Conservation (phyloP, 2,113 vertebrate genomes). For the Callocephalon fimbriatum region DNA sequence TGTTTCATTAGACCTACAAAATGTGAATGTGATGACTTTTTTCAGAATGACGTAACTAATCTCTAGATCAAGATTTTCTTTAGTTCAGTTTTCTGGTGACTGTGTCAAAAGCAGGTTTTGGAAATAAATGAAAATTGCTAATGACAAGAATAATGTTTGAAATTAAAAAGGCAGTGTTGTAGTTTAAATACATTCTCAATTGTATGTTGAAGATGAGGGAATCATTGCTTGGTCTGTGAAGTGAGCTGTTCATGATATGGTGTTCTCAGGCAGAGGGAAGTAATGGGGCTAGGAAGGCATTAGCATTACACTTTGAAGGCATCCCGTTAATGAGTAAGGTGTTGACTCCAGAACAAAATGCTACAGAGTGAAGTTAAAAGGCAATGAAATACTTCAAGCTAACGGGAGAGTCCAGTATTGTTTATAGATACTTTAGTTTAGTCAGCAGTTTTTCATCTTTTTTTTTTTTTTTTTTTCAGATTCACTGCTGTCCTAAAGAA, state of each 20-base stretch:
- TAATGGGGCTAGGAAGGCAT: constrained; percentile 22
- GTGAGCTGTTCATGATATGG: constrained; percentile 76
- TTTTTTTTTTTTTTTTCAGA: background rate
- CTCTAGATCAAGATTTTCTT: background rate
- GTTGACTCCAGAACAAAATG: background rate
- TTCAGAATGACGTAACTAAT: background rate
- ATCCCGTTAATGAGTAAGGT: background rate
- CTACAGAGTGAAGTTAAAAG: background rate
- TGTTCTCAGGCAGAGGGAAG: constrained; percentile 77
- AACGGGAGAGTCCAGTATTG: background rate
- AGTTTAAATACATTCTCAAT: background rate
- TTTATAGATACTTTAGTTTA: background rate
- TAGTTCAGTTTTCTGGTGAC: background rate
- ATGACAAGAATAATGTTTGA: background rate
- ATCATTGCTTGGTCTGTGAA: constrained; percentile 79
- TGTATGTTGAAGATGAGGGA: constrained; percentile 75
- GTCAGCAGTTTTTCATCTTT: background rate
- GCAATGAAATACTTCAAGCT: background rate
- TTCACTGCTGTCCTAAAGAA: background rate
- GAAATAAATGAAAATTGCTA: background rate
- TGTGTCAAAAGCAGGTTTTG: background rate
- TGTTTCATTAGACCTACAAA: background rate
- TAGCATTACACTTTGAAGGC: background rate
- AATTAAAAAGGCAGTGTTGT: background rate
- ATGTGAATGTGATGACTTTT: background rate